Evolutionary conservation across 1,140 invertebrate species (phyloP).

Genomic region (Amyelois transitella): DNA sequence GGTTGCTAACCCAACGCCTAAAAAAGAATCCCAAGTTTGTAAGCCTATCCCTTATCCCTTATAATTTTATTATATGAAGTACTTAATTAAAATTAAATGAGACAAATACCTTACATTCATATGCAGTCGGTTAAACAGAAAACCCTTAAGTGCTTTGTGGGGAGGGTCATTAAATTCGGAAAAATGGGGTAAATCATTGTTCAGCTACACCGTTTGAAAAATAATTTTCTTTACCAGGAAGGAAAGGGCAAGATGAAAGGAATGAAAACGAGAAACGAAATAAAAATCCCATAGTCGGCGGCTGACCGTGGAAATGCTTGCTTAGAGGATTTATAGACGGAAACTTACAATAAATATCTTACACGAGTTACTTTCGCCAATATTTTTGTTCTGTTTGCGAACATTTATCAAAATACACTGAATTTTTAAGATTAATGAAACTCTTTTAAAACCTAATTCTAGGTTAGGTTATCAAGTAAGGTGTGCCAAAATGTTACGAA

Average conservation of each 20-base stretch:
- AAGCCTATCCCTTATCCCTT: too few species aligned
- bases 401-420: too few species aligned
- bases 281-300: background rate
- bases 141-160: background rate
- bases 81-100: too few species aligned
- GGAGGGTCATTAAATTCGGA: background rate
- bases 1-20: too few species aligned
- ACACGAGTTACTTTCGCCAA: background rate
- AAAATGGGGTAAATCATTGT: background rate
- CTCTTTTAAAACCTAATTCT: too few species aligned
- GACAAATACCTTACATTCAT: too few species aligned
- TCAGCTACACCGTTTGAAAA: background rate
- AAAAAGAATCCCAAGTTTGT: too few species aligned
- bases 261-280: background rate
- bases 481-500: too few species aligned
- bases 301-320: background rate
- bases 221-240: background rate
- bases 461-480: too few species aligned
- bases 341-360: background rate
- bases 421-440: too few species aligned
- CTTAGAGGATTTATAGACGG: background rate
- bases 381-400: background rate
- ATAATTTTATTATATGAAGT: too few species aligned
- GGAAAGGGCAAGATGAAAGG: background rate
- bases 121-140: too few species aligned